Conservation (phyloP, 1,140 invertebrate genomes). For the Ylistrum balloti region DNA sequence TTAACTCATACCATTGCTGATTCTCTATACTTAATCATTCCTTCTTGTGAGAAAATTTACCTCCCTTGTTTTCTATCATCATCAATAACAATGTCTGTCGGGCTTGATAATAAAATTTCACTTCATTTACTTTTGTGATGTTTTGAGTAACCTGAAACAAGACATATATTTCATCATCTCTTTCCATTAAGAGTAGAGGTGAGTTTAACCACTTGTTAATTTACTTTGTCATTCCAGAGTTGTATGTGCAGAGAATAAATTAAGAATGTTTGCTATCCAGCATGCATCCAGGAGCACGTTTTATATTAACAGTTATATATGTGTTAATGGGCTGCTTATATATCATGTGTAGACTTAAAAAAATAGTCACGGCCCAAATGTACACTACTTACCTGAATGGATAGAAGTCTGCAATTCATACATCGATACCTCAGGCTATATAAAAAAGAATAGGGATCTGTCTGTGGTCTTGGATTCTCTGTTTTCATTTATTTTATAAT, state of each 20-base stretch:
- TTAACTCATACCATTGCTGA: too few species aligned
- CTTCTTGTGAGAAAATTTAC: too few species aligned
- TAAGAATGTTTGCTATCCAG: neutral
- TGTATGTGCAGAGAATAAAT: neutral
- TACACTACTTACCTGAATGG: neutral
- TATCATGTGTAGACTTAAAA: neutral
- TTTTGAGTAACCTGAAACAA: neutral
- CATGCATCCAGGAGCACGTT: neutral
- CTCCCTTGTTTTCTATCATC: too few species aligned
- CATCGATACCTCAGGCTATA: slow-evolving; percentile 9
- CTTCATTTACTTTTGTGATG: neutral
- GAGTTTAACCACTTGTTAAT: neutral
- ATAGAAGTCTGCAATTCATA: neutral
- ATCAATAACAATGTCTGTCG: too few species aligned
- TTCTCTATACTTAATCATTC: too few species aligned
- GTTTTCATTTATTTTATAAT: slow-evolving; percentile 17
- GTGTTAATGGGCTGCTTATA: neutral
- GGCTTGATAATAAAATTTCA: neutral
- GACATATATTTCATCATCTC: neutral
- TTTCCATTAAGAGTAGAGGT: neutral
- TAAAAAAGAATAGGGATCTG: neutral
- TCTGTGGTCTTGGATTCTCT: neutral
- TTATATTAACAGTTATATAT: slow-evolving; percentile 8
- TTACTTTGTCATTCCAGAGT: neutral
- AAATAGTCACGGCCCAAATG: neutral